Conservation (phyloP, 2,797 vertebrate genomes). For the Anas georgica region DNA sequence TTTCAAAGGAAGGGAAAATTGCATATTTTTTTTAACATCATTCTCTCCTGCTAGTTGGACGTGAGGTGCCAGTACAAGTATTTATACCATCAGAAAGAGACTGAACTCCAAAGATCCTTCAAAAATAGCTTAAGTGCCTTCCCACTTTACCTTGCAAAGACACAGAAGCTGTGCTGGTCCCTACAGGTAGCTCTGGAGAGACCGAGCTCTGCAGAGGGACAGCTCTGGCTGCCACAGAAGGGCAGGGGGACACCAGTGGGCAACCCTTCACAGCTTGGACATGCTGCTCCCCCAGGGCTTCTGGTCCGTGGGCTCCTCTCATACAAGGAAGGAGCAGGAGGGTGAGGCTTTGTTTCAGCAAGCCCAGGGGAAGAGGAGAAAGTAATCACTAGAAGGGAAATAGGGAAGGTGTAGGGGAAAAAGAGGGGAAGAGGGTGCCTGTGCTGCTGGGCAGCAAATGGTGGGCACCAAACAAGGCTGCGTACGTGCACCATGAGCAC, state of each 20-base stretch:
- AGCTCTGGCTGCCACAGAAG: neutral
- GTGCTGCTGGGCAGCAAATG: neutral
- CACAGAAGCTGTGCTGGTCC: neutral
- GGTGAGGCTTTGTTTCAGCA: neutral
- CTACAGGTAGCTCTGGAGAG: neutral
- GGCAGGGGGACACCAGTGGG: neutral
- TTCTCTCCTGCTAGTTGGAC: neutral
- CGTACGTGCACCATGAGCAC: neutral
- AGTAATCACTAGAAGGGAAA: neutral
- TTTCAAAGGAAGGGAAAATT: accelerated
- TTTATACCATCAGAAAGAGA: neutral
- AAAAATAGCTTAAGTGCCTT: neutral
- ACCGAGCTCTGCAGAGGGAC: neutral
- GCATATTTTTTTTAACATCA: neutral
- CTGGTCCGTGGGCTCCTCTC: neutral
- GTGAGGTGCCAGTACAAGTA: neutral
- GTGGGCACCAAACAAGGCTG: neutral
- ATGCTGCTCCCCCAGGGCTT: neutral
- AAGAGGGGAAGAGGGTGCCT: neutral
- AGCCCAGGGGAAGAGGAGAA: neutral
- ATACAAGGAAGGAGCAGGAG: neutral
- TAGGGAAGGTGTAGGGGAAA: neutral
- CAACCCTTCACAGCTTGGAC: neutral
- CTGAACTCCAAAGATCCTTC: neutral
- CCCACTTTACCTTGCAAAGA: neutral